Conservation (phyloP, 2,888 invertebrate genomes). For the Amphiduros pacificus region DNA sequence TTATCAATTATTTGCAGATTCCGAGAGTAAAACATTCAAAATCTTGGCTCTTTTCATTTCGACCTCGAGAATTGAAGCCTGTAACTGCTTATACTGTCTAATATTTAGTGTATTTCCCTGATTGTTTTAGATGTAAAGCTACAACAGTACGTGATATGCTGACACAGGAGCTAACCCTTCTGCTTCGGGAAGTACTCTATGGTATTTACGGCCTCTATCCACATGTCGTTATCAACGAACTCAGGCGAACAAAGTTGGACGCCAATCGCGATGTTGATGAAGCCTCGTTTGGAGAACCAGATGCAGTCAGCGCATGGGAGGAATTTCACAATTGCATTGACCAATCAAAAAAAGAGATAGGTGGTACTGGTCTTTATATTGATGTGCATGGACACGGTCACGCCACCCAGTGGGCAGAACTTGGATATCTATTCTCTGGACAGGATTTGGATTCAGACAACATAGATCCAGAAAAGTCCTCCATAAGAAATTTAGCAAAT, state of each 20-base stretch:
- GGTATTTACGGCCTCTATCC: background rate
- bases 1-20: no score
- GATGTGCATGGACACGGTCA: constrained; percentile 13
- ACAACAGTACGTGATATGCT: constrained; percentile 1
- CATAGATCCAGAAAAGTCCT: background rate
- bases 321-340: background rate
- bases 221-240: constrained; percentile 4
- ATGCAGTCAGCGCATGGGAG: background rate
- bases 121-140: constrained; percentile 12
- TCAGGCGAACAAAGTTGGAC: constrained; percentile 5
- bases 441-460: background rate
- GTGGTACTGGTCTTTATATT: background rate
- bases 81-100: no score
- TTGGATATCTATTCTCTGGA: constrained; percentile 3
- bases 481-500: background rate
- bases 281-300: background rate
- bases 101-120: no score
- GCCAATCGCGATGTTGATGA: background rate
- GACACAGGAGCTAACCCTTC: constrained; percentile 2
- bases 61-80: no score
- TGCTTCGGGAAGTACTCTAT: background rate
- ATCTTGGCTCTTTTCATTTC: no score
- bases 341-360: background rate
- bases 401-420: background rate
- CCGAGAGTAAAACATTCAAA: no score